phyloP scores from a whole-genome alignment of 2,113 vertebrate species.

The Pomatostomus ruficeps region DNA sequence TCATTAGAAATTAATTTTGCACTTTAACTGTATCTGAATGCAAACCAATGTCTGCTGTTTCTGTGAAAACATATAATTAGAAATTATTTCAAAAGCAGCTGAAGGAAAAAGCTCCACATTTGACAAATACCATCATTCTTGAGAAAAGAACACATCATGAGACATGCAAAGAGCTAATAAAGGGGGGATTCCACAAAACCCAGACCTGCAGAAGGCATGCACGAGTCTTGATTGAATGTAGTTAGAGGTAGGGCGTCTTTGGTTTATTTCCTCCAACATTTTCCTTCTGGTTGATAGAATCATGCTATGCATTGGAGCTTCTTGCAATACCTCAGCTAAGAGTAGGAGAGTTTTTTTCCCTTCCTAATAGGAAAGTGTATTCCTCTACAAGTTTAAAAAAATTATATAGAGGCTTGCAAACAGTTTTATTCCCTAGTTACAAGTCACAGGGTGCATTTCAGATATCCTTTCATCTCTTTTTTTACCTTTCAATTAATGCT shows the following conservation, averaged over 20 bases:
- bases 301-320: not conserved
- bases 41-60: not conserved
- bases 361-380: not conserved
- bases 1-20: not conserved
- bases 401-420: not conserved
- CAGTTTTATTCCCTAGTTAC: not conserved
- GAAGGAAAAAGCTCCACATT: not conserved
- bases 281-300: not conserved
- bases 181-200: not conserved
- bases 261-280: not conserved
- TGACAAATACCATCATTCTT: not conserved
- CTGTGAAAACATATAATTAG: not conserved
- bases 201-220: not conserved
- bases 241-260: not conserved
- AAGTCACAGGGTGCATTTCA: not conserved
- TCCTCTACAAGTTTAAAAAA: not conserved
- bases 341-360: not conserved
- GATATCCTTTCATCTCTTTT: not conserved
- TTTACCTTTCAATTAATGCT: not conserved
- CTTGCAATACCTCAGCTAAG: not conserved
- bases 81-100: not conserved
- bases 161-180: not conserved
- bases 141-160: not conserved
- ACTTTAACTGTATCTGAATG: not conserved
- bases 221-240: fast-evolving